Conservation (phyloP, 2,888 invertebrate species). For the Perdita meconis region DNA sequence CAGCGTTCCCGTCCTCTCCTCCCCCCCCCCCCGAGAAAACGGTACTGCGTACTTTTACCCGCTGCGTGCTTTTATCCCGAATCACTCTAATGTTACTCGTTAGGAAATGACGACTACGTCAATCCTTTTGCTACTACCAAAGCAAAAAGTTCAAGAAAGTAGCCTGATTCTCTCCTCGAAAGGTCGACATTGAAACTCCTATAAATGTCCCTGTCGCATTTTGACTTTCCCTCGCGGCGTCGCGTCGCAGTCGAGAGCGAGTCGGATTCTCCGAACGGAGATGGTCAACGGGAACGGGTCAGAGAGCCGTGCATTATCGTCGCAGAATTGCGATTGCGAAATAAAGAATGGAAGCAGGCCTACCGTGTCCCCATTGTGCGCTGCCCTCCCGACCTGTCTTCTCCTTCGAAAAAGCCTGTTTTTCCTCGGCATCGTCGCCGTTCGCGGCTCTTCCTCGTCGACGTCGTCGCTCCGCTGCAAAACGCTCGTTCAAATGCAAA, state of each 20-base stretch:
- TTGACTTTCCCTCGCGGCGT: constrained; percentile 16
- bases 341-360: constrained; percentile 58
- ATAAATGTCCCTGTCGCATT: constrained; percentile 9
- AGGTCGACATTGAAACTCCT: neutral
- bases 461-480: neutral
- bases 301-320: constrained; percentile 48
- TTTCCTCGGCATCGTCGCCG: constrained; percentile 29
- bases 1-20: no score
- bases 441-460: constrained; percentile 14
- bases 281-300: constrained; percentile 41
- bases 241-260: neutral
- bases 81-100: no score
- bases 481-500: constrained; percentile 68
- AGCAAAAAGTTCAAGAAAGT: no score
- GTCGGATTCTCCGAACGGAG: constrained; percentile 16
- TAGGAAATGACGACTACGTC: no score
- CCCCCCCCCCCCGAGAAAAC: no score
- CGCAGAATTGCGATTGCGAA: constrained; percentile 56
- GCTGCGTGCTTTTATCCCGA: no score
- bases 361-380: constrained; percentile 46
- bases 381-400: constrained; percentile 33
- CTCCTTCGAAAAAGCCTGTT: constrained; percentile 66
- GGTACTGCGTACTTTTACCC: no score
- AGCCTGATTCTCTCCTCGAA: no score
- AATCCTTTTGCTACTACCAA: no score